Percentiles rank a stretch among this genome's conserved stretches.
phyloP scores from a whole-genome alignment of 2,113 vertebrate species.

The Perca schrenkii region DNA sequence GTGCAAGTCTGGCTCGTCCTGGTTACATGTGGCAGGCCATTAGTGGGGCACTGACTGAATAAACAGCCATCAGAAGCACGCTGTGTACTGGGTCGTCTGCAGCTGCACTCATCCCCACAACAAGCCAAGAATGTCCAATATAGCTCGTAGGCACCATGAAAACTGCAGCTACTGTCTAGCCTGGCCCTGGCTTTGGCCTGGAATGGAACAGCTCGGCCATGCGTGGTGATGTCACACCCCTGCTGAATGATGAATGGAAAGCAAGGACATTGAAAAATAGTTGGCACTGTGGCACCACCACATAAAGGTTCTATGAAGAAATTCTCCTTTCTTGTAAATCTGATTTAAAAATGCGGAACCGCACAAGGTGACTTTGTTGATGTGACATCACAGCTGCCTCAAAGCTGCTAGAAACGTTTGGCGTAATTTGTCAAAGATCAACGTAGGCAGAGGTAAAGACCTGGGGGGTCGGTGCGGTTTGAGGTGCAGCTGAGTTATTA shows the following conservation, averaged over 20 bases:
- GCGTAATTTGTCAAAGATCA: constrained; percentile 18
- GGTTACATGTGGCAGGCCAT: constrained; percentile 77
- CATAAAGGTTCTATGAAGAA: not conserved
- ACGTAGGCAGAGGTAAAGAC: constrained; percentile 12
- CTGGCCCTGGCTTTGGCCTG: constrained; percentile 38
- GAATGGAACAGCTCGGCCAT: constrained; percentile 35
- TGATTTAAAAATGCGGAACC: not conserved
- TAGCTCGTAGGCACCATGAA: constrained; percentile 67
- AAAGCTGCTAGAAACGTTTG: constrained; percentile 13
- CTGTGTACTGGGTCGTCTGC: constrained; percentile 75
- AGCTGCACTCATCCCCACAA: constrained; percentile 62
- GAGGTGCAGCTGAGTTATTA: constrained; percentile 55
- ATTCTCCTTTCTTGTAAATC: constrained; percentile 21
- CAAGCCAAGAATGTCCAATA: constrained; percentile 57
- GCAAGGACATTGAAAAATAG: not conserved
- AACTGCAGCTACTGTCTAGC: constrained; percentile 59
- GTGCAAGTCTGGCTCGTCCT: constrained; percentile 55
- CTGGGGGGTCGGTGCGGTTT: constrained; percentile 29
- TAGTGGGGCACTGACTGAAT: constrained; percentile 75
- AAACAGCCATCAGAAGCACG: constrained; percentile 84
- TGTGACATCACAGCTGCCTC: not conserved
- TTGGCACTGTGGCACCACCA: not conserved
- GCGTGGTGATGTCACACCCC: constrained; percentile 48
- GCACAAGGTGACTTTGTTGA: constrained; percentile 17
- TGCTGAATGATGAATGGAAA: constrained; percentile 57